A percentile compares a stretch with the other conserved stretches of the same genome.
Evolutionary conservation across 2,797 vertebrate species (phyloP).

Genomic region (Eulemur rubriventer): DNA sequence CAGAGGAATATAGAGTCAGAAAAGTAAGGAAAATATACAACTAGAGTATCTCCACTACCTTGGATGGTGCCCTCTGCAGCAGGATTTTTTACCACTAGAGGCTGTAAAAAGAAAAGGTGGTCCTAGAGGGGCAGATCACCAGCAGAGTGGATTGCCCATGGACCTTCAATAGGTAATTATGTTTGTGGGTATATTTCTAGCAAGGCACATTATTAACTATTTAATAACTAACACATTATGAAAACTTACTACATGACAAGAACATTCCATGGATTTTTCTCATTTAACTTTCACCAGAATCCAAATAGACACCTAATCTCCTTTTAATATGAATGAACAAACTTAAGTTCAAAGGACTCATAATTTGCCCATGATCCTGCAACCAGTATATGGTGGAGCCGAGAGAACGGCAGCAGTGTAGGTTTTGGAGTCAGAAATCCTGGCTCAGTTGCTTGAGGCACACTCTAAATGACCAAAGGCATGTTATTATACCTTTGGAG

Average conservation of each 20-base stretch:
- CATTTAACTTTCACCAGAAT: slow-evolving; percentile 49
- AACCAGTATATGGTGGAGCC: neutral
- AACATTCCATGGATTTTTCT: neutral
- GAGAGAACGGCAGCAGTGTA: neutral
- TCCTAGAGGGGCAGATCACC: neutral
- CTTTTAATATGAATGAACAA: neutral
- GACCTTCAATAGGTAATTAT: neutral
- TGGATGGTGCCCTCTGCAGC: too few relatives aligned
- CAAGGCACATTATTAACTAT: neutral
- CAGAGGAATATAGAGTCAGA: neutral
- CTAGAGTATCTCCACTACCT: neutral
- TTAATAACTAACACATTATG: neutral
- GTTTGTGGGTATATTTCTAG: neutral
- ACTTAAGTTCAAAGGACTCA: neutral
- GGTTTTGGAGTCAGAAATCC: neutral
- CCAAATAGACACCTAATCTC: neutral
- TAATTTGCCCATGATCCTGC: neutral
- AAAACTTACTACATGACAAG: neutral
- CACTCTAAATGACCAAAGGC: neutral
- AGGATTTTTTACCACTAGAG: neutral
- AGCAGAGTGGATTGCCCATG: neutral
- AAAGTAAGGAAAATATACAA: neutral
- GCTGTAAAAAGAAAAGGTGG: neutral
- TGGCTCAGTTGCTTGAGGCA: neutral
- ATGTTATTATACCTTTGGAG: neutral